Base-by-base conservation (phyloP, 53 echinoderm and acorn worm species). In the Arbacia lixula region DNA sequence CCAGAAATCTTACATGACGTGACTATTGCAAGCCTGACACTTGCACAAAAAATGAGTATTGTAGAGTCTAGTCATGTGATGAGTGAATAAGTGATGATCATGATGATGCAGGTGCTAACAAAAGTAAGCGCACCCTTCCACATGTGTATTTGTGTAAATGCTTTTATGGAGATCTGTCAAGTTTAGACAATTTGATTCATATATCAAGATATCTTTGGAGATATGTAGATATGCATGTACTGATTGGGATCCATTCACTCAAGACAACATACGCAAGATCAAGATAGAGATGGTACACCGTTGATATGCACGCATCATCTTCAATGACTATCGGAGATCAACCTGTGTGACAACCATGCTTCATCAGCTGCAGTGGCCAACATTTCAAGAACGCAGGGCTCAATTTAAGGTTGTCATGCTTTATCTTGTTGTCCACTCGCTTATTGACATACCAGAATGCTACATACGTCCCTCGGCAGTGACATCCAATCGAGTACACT, bases 261-360 rank as follows among this genome's bases (percentile, higher is more conserved):
- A 63, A 51, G 78, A 41, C 21, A 65, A 87, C 38, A 79, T 87
- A 30, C 6, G 38, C 22, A 87, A 78, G 78, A n/a, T 86, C 22
- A 87, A 78, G 78, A n/a, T 86, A 32, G 81, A 87, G 53, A 86
- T 86, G 86, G 81, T 68, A 21, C 87, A 87, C 24, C 39, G 80
- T 5, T 35, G 78, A 1, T 80, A 80, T 66, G 81, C 66, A 33
- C 67, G 55, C 53, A 67, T 68, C 21, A 51, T 87, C 53, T 77
- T 11, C 64, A 57, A 51, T 37, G 86, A 86, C 86, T 46, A 86
- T 34, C 73, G 51, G 52, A 60, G 61, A 42, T 34, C 75, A 43
- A 86, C 76, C 60, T 77, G 76, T 64, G 86, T 77, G 19, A 46
- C 87, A 28, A 37, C 66, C 78, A 87, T 86, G 86, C 50, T 86